Base-by-base conservation (phyloP, 1,140 invertebrate species). In the Mycetomoellerius zeteki region DNA sequence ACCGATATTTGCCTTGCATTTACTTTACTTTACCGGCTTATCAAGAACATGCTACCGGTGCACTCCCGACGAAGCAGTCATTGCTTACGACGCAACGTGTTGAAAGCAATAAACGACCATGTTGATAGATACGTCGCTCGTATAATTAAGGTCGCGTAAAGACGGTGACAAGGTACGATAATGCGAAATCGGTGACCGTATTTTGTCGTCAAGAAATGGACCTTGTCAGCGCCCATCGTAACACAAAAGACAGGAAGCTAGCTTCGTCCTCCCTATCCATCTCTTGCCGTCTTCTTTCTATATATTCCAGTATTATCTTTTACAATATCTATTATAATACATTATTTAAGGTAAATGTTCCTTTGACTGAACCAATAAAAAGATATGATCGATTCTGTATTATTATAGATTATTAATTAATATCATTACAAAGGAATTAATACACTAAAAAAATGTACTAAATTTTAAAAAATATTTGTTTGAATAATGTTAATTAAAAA, bases 121-220 rank as follows among this genome's bases (percentile, higher is more conserved):
- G 21, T n/a, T 12, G 71, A 24, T 3, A 89, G 89, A 90, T 89
- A 89, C 69, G 84, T 54, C 71, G 33, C 52, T 64, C 80, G 88
- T 86, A 92, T 92, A 92, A 92, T 92, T 92, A 92, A 92, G 78
- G 86, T 82, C 78, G 75, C 86, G 72, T 89, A 92, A 88, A 88
- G 86, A 88, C 91, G 76, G 73, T 75, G 86, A 91, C 90, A 90
- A 54, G 52, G 56, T 47, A 86, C 88, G 92, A 92, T 92, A 92
- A 92, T 92, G 78, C 82, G 69, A 76, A 92, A 92, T 92, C 92
- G 87, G 60, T 37, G 60, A 72, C 89, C 89, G 85, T 91, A 92
- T 92, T 92, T 92, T 89, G 71, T 58, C 73, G 67, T 12, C 3
- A 67, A 90, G 69, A 84, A 90, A 91, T 80, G 89, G 81, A 19